These are phyloP conservation scores for Reticulitermes lucifugus DNA, from an alignment of 2,888 invertebrate genomes.

Conservation along the genomic window DNA sequence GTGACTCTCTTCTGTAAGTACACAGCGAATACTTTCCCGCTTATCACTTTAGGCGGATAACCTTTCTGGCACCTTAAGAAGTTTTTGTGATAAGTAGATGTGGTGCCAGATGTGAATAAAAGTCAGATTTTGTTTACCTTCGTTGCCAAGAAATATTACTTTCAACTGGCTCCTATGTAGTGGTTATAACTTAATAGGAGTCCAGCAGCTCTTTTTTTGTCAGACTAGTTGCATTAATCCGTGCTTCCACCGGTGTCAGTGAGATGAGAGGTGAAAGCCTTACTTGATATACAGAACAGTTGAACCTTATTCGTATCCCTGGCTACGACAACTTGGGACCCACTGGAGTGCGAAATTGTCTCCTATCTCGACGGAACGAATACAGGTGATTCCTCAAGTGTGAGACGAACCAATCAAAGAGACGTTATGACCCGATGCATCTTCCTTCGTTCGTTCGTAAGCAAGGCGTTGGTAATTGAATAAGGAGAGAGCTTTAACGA, in stretches of 20 bases:
- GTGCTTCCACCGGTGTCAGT: neutral
- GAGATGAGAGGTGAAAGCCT: slow-evolving; percentile 19
- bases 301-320: neutral
- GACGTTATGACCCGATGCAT: slow-evolving; percentile 8
- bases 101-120: too few relatives aligned
- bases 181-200: too few relatives aligned
- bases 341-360: slow-evolving; percentile 34
- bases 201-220: too few relatives aligned
- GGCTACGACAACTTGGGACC: neutral
- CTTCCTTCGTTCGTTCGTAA: neutral
- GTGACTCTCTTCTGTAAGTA: too few relatives aligned
- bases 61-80: too few relatives aligned
- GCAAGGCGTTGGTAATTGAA: neutral
- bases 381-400: slow-evolving; percentile 24
- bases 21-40: too few relatives aligned
- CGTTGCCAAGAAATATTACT: too few relatives aligned
- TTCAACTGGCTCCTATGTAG: too few relatives aligned
- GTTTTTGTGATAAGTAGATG: too few relatives aligned
- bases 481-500: neutral
- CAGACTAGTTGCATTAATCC: too few relatives aligned
- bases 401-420: slow-evolving; percentile 17
- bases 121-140: too few relatives aligned
- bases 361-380: neutral
- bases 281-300: neutral
- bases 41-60: too few relatives aligned